Evolutionary conservation across 2,888 invertebrate species (phyloP).

Genomic region (Caenorhabditis imperialis): DNA sequence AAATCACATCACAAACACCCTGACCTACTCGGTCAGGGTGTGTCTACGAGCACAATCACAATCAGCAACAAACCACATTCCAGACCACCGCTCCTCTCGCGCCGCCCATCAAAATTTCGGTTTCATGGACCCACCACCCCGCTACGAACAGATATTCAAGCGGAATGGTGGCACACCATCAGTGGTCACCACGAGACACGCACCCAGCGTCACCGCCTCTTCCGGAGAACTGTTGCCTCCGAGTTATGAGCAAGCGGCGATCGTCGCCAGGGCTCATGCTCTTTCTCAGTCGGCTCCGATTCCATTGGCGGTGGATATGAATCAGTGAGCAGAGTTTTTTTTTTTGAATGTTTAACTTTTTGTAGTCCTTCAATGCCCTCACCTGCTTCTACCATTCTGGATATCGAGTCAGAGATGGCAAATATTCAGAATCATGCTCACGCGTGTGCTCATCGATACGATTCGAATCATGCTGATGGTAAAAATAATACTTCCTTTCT

Average conservation of each 20-base stretch:
- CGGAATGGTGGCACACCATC: constrained; percentile 30
- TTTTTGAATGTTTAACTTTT: neutral
- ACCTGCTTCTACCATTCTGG: constrained; percentile 25
- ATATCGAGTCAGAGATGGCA: constrained; percentile 34
- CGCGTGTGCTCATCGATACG: constrained; percentile 36
- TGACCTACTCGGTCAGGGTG: too few relatives aligned
- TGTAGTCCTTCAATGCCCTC: constrained; percentile 33
- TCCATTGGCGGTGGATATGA: constrained; percentile 16
- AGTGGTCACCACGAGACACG: constrained; percentile 29
- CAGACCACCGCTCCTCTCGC: constrained; percentile 16
- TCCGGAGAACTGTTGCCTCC: constrained; percentile 35
- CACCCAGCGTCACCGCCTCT: constrained; percentile 33
- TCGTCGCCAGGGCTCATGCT: too few relatives aligned
- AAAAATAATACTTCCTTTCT: too few relatives aligned
- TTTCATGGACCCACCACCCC: constrained; percentile 49
- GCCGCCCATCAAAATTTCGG: constrained; percentile 46
- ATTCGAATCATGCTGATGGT: constrained; percentile 28
- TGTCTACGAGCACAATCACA: too few relatives aligned
- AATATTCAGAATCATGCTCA: constrained; percentile 46
- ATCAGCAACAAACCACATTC: too few relatives aligned
- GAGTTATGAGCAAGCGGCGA: constrained; percentile 38
- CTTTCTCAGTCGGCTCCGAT: too few relatives aligned
- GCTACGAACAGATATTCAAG: constrained; percentile 54
- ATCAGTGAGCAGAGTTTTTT: constrained; percentile 7
- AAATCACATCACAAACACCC: too few relatives aligned